phyloP scores from a whole-genome alignment of 2,797 vertebrate genomes.

The Lithobates pipiens region DNA sequence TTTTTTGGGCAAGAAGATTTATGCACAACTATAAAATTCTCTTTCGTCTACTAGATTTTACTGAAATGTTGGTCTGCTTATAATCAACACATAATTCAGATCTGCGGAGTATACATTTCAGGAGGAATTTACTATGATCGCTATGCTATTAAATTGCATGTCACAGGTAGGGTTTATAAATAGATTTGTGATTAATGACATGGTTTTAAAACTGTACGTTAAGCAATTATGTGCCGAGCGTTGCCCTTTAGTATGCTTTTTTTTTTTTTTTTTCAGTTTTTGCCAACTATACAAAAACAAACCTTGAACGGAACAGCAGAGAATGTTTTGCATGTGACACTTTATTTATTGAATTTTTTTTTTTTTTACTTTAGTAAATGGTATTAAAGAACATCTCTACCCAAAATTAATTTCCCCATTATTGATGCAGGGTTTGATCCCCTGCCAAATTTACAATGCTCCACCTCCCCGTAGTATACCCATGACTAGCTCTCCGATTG shows the following conservation, averaged over 20 bases:
- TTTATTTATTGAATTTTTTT: neutral
- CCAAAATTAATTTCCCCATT: too few species aligned
- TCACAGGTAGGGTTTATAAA: slow-evolving; percentile 52
- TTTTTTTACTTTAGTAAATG: neutral
- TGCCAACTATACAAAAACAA: slow-evolving; percentile 45
- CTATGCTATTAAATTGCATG: slow-evolving; percentile 18
- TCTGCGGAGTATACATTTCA: neutral
- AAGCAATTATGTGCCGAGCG: slow-evolving; percentile 40
- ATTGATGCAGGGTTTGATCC: too few species aligned
- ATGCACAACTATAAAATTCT: too few species aligned
- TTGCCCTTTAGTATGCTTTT: slow-evolving; percentile 36
- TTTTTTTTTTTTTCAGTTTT: slow-evolving; percentile 20
- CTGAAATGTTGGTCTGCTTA: neutral
- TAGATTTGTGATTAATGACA: slow-evolving; percentile 57
- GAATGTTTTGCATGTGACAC: neutral
- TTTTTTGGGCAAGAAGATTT: too few species aligned
- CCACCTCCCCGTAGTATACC: too few species aligned
- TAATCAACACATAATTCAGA: neutral
- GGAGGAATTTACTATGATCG: neutral
- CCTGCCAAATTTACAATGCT: too few species aligned
- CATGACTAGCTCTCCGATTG: too few species aligned
- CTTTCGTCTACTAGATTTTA: too few species aligned
- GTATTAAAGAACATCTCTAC: neutral
- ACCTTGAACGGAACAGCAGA: slow-evolving; percentile 4
- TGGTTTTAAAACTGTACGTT: slow-evolving; percentile 46